These are phyloP conservation scores for Apostichopus leukothele DNA, from an alignment of 53 echinoderm and acorn worm genomes.

Conservation along the genomic window DNA sequence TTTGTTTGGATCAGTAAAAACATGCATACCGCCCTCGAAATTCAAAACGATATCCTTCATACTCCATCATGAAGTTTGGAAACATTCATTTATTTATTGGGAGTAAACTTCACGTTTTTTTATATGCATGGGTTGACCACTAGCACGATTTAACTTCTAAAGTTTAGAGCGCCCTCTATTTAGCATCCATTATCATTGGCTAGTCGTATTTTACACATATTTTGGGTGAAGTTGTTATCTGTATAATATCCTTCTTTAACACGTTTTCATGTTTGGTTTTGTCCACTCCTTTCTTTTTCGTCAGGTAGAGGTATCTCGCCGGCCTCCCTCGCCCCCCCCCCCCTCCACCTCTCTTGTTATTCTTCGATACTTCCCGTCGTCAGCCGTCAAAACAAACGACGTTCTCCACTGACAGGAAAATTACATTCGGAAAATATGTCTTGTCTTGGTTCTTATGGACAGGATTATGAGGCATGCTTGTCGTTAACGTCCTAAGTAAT, in stretches of 20 bases:
- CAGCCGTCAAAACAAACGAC: slow-evolving; percentile 54
- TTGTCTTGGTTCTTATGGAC: slow-evolving; percentile 31
- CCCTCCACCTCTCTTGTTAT: slow-evolving; percentile 29
- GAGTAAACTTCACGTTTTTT: too few relatives aligned
- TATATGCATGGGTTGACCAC: too few relatives aligned
- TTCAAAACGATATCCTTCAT: too few relatives aligned
- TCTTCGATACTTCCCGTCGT: slow-evolving; percentile 16
- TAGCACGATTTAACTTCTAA: background rate
- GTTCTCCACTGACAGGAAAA: slow-evolving; percentile 45
- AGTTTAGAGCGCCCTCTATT: background rate
- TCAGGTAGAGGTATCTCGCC: slow-evolving; percentile 38
- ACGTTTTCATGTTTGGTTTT: slow-evolving; percentile 37
- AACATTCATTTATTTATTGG: too few relatives aligned
- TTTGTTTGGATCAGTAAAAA: too few relatives aligned
- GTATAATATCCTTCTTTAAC: slow-evolving; percentile 16
- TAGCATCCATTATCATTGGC: background rate
- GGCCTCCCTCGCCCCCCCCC: background rate
- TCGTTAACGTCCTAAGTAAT: slow-evolving; percentile 43
- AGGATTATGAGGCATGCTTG: slow-evolving; percentile 42
- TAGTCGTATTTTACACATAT: background rate
- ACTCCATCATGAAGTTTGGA: too few relatives aligned
- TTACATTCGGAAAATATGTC: slow-evolving; percentile 49
- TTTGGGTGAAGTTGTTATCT: background rate
- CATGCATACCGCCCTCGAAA: too few relatives aligned
- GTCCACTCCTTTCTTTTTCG: slow-evolving; percentile 31